These are phyloP conservation scores for Stenoptilia bipunctidactyla DNA, from an alignment of 2,888 invertebrate genomes.

Conservation along the genomic window DNA sequence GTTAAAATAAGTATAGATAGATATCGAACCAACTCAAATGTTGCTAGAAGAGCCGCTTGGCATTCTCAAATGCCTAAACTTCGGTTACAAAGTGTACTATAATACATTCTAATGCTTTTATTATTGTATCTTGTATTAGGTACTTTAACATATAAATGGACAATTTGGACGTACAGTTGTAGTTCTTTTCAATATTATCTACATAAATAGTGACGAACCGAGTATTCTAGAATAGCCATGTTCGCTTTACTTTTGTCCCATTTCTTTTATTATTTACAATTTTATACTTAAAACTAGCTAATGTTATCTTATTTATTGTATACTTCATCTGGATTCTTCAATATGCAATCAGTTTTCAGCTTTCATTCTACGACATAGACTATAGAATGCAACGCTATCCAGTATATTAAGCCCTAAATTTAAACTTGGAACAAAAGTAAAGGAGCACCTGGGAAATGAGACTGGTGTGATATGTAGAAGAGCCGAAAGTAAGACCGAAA, in stretches of 20 bases:
- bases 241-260: slow-evolving; percentile 60
- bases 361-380: not conserved
- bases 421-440: slow-evolving; percentile 58
- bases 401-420: not conserved
- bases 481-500: slow-evolving; percentile 18
- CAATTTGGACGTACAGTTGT: slow-evolving; percentile 72
- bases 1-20: slow-evolving; percentile 68
- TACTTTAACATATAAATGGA: slow-evolving; percentile 70
- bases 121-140: slow-evolving; percentile 69
- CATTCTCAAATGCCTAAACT: slow-evolving; percentile 17
- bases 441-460: slow-evolving; percentile 27
- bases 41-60: slow-evolving; percentile 26
- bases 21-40: slow-evolving; percentile 46
- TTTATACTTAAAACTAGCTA: slow-evolving; percentile 17
- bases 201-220: slow-evolving; percentile 42
- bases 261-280: slow-evolving; percentile 37
- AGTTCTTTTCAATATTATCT: slow-evolving; percentile 37
- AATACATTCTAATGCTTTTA: slow-evolving; percentile 63
- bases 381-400: not conserved
- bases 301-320: slow-evolving; percentile 13
- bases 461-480: slow-evolving; percentile 38
- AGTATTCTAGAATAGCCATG: slow-evolving; percentile 34
- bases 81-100: slow-evolving; percentile 52
- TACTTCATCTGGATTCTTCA: slow-evolving; percentile 15
- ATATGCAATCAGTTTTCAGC: slow-evolving; percentile 6